Evolutionary conservation across 2,797 vertebrate species (phyloP).

Genomic region (Todus mexicanus): DNA sequence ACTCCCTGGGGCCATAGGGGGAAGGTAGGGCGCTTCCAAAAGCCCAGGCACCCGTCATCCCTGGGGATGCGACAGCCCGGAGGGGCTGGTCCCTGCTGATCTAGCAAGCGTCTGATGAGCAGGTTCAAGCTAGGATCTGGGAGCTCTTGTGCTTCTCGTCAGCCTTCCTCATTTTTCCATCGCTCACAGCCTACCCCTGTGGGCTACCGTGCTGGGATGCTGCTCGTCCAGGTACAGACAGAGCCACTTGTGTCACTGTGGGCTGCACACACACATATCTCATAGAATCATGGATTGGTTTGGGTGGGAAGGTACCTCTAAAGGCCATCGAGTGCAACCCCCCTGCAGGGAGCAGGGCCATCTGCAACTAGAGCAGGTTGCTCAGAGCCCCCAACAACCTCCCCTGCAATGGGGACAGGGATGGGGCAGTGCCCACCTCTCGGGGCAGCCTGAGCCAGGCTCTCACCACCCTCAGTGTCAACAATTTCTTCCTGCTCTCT

Average conservation of each 20-base stretch:
- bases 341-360: background rate
- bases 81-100: background rate
- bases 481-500: background rate
- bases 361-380: background rate
- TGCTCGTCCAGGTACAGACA: accelerated
- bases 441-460: background rate
- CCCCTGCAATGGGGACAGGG: background rate
- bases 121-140: background rate
- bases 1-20: accelerated
- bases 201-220: accelerated
- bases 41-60: background rate
- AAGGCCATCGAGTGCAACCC: background rate
- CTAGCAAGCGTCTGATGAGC: background rate
- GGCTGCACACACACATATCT: too few relatives aligned
- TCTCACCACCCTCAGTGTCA: background rate
- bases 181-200: background rate
- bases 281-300: background rate
- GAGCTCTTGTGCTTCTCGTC: background rate
- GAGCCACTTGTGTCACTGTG: background rate
- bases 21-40: background rate
- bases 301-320: background rate
- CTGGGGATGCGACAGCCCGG: background rate
- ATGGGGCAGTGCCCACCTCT: too few relatives aligned
- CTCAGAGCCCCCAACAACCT: background rate
- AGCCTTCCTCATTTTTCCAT: background rate